Conservation (phyloP, 2,888 invertebrate genomes). For the Diarsia dahlii region DNA sequence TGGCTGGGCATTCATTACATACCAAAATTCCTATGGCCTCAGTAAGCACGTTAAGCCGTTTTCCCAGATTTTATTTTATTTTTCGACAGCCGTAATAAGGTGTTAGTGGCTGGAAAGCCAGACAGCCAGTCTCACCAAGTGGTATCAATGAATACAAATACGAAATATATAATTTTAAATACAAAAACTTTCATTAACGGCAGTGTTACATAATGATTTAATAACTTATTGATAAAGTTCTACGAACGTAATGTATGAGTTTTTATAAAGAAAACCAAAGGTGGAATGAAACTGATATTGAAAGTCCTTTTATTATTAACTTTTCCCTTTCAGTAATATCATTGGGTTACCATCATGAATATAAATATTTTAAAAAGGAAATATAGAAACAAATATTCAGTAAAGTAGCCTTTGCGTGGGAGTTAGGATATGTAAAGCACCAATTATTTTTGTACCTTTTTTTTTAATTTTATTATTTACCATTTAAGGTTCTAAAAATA, state of each 20-base stretch:
- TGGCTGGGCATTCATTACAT: neutral
- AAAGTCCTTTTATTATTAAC: slow-evolving; percentile 46
- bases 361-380: slow-evolving; percentile 44
- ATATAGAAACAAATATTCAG: slow-evolving; percentile 8
- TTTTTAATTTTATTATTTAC: neutral
- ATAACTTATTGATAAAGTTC: neutral
- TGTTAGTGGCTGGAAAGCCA: neutral
- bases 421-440: neutral
- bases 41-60: neutral
- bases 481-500: neutral
- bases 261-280: slow-evolving; percentile 20
- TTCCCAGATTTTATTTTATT: neutral
- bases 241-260: neutral
- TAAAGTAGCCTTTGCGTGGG: neutral
- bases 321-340: slow-evolving; percentile 22
- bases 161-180: neutral
- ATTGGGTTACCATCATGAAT: slow-evolving; percentile 34
- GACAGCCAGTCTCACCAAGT: neutral
- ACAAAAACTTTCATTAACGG: neutral
- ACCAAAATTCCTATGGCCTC: neutral
- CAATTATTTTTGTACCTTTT: neutral
- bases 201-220: neutral
- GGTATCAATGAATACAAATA: neutral
- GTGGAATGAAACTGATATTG: slow-evolving; percentile 10
- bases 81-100: neutral